Evolutionary conservation across 2,797 vertebrate genomes (phyloP).

Genomic region (Macroramphosus scolopax): DNA sequence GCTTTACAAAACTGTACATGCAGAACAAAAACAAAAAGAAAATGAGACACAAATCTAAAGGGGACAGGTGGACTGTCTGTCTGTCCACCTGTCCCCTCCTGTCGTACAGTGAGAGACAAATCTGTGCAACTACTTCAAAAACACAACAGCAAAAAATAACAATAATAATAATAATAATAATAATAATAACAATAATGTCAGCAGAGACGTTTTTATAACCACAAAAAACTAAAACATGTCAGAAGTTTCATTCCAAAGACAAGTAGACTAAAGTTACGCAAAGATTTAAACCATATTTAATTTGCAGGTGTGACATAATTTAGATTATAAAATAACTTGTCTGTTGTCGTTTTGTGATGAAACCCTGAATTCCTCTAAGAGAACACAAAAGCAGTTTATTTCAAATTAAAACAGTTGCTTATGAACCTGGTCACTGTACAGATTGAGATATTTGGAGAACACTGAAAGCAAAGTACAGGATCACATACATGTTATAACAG

Average conservation of each 20-base stretch:
- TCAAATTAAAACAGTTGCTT: constrained; percentile 22
- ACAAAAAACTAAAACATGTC: constrained; percentile 35
- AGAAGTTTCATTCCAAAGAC: constrained; percentile 61
- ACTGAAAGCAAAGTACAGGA: constrained; percentile 5
- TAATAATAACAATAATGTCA: too few species aligned
- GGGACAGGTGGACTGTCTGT: constrained; percentile 56
- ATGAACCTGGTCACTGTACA: constrained; percentile 4
- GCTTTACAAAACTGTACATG: constrained; percentile 99
- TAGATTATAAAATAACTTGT: too few species aligned
- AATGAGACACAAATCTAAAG: constrained; percentile 73
- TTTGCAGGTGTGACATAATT: too few species aligned
- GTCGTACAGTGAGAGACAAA: constrained; percentile 44
- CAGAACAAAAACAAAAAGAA: constrained; percentile 82
- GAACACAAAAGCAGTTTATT: constrained; percentile 25
- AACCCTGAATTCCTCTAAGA: constrained; percentile 40
- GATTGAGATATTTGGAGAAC: constrained; percentile 21
- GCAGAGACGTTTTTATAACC: constrained; percentile 16
- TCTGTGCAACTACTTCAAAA: constrained; percentile 53
- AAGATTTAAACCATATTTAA: too few species aligned
- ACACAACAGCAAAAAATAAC: constrained; percentile 49
- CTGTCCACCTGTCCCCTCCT: constrained; percentile 54
- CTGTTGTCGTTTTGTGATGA: constrained; percentile 52
- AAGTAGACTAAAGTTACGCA: neutral
- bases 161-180: too few species aligned
- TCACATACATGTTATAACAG: constrained; percentile 32